Evolutionary conservation across 2,888 invertebrate species (phyloP), one percentile per base, ranked within the genome.

Genomic region (Spisula solida): DNA sequence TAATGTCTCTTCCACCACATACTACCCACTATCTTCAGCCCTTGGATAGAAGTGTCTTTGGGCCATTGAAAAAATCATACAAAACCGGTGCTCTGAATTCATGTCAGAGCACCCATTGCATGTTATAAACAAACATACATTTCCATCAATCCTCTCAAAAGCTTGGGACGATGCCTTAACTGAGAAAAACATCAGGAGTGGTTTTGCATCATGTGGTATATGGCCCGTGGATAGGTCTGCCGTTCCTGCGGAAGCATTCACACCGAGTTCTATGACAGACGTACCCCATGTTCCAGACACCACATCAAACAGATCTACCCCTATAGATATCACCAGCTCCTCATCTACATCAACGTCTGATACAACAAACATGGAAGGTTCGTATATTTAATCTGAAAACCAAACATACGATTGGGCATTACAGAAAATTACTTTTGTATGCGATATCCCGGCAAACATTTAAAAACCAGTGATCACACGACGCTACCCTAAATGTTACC

Each of bases 1-100:
- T 92, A 16, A 81, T 92, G 6, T 85, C 90, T n/a, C 78, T 93
- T 20, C 92, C 92, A 16, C 91, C 91, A 6, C 91, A 93, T 70
- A 87, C 86, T 2, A 90, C 92, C 0, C 90, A 90, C 70, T 47
- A 34, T n/a, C 81, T 93, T 12, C 90, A 92, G 66, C 92, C 92
- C 2, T 78, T 90, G 31, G 92, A 90, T 48, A 75, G 75, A 25
- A 70, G 89, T 20, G 91, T 91, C n/a, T 92, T 91, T 82, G 89
- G 91, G 0, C 90, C 92, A 16, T 51, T 92, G n/a, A 92, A 91
- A 48, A 66, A 34, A 2, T 70, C 88, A n/a, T 92, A 91, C 86
- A 92, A 92, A 51, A 81, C 66, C 8, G 84, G 6, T 92, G 93
- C 83, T 88, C 90, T 0, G 86, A 82, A 14, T 66, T 83, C 66